phyloP scores from a whole-genome alignment of 2,888 invertebrate species.

The Diachrysia chrysitis region DNA sequence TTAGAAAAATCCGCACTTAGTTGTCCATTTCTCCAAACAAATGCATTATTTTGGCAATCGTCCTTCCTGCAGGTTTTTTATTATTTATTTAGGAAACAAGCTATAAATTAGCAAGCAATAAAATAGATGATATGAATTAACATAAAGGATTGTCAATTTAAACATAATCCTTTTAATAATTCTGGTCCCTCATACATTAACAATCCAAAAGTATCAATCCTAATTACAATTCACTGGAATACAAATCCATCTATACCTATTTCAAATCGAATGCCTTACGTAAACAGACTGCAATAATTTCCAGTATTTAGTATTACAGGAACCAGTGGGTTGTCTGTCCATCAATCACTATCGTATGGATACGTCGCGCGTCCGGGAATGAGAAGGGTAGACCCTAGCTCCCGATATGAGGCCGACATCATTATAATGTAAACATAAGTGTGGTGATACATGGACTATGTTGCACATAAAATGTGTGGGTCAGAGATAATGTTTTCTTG shows the following conservation, averaged over 20 bases:
- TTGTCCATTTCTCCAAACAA: too few relatives aligned
- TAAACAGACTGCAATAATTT: conserved; percentile 27
- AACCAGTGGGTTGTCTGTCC: conserved; percentile 34
- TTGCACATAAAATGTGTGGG: conserved; percentile 1
- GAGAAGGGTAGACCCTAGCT: conserved; percentile 36
- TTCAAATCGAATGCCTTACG: not conserved
- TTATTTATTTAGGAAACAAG: too few relatives aligned
- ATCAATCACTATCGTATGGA: conserved; percentile 39
- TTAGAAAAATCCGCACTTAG: too few relatives aligned
- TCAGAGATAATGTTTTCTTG: too few relatives aligned
- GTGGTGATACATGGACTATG: conserved; percentile 16
- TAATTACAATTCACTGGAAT: not conserved
- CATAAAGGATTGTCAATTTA: too few relatives aligned
- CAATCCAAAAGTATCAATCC: not conserved
- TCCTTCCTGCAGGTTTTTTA: too few relatives aligned
- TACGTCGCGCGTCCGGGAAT: conserved; percentile 31
- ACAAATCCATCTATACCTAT: not conserved
- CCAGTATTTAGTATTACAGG: conserved; percentile 39
- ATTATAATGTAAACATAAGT: conserved; percentile 54
- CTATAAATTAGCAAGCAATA: too few relatives aligned
- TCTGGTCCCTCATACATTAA: too few relatives aligned
- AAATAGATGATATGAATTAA: too few relatives aligned
- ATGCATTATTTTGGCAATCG: too few relatives aligned
- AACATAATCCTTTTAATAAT: too few relatives aligned
- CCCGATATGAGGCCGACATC: conserved; percentile 52